Conservation (phyloP, 2,113 vertebrate genomes). For the Corythornis madagascariensis region DNA sequence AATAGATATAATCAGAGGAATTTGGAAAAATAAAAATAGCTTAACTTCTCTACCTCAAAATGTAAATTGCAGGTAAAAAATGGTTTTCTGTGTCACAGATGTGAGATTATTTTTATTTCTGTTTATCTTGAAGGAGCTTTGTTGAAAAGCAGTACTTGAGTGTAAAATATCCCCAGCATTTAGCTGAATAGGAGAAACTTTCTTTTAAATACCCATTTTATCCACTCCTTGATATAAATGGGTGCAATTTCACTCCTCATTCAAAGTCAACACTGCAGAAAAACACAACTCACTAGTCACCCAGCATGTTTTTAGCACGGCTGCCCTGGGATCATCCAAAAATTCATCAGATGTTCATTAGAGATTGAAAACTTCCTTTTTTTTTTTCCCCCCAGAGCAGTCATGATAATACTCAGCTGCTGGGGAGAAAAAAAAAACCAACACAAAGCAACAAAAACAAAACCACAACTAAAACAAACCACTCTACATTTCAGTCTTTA, state of each 20-base stretch:
- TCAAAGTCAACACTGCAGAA: neutral
- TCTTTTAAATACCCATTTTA: neutral
- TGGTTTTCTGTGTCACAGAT: neutral
- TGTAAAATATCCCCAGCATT: neutral
- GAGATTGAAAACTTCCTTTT: neutral
- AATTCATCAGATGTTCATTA: neutral
- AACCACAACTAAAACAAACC: neutral
- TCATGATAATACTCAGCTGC: neutral
- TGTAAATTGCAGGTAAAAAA: neutral
- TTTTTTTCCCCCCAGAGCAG: neutral
- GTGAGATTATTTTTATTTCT: neutral
- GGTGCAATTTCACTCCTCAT: neutral
- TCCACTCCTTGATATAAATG: neutral
- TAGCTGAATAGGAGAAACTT: neutral
- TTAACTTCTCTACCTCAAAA: neutral
- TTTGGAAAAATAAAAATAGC: neutral
- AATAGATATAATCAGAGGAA: neutral
- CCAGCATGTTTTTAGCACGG: neutral
- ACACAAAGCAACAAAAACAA: neutral
- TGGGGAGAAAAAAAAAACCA: rapidly evolving
- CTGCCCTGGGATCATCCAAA: neutral
- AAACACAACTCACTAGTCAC: neutral
- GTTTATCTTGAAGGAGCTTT: neutral
- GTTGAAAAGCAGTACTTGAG: neutral
- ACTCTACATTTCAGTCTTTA: neutral